Base-by-base conservation (phyloP, 1,140 invertebrate genomes). In the Drosophila erecta region DNA sequence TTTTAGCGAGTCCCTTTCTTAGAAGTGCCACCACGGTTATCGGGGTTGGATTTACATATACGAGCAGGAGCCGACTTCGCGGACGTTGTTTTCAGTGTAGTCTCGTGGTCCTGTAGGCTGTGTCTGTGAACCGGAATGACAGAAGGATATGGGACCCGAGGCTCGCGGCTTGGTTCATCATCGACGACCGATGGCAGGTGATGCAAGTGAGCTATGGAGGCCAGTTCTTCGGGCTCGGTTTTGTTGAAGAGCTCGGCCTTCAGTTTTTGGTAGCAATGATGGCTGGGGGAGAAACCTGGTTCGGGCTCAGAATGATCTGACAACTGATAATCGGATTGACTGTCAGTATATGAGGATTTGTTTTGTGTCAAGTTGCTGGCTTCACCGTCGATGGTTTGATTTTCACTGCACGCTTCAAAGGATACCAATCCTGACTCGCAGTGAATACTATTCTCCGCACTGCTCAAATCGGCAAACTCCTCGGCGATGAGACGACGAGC, bases 261-360 rank as follows among this genome's bases (percentile, higher is more conserved):
- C 0, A 87, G 30, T 41, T 74, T 70, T 0, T 89, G 84, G 44
- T 84, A 67, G 46, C 84, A 87, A 0, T 12, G 76, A 53, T 89
- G 84, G 2, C n/a, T 43, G 10, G 51, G 53, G 4, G 49, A 17
- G 3, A 64, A 43, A 5, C 84, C 84, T 0, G 76, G 84, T 27
- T 87, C 83, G 0, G 27, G 7, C 4, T 57, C 43, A 4, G 8
- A n/a, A 1, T 10, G 35, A 12, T 64, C 37, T 0, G 17, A 35
- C 5, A 22, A 2, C 10, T 3, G n/a, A 3, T 17, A 14, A 0
- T 17, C 27, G 4, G 17, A 3, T 0, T 37, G 10, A 17, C 22
- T 22, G 2, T 2, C 12, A 1, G 49, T 41, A 4, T 20, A 3
- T 6, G 10, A 2, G 14, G 62, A 27, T 0, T 8, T 37, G 10